Evolutionary conservation across 2,888 invertebrate genomes (phyloP), one percentile per base, ranked within the genome.

Genomic region (Octonoba sinensis): DNA sequence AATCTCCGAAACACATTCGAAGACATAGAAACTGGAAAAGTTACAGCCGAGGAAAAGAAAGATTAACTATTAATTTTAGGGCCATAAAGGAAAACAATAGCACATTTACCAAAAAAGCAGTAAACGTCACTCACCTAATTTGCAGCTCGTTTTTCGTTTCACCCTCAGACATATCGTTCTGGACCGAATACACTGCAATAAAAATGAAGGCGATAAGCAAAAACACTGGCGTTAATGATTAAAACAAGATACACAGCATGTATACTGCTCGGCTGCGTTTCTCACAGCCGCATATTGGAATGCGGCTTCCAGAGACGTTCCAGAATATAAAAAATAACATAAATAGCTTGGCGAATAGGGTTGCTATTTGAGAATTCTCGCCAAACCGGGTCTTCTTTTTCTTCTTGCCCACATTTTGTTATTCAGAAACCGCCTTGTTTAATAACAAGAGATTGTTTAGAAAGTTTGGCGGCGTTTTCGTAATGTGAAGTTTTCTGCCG

Each of bases 111-210:
- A 36, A 36, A 36, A 36, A 36, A 36, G 36, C 36, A 36, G 36
- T 36, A 47, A 65, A 16, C 57, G 54, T 73, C 27, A 92, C 96
- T 95, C 89, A 96, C 96, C 93, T 89, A 96, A 90, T 90, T 94
- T 93, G 86, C 94, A 94, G 87, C 95, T 95, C 87, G 94, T 95
- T 87, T 95, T 92, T 88, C 96, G 91, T 88, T 96, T 95, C 85
- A 97, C 96, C 69, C 97, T 93, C 84, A 98, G 91, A 88, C 96
- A 96, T 90, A 98, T 97, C 87, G 96, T 95, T 87, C 96, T 93
- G 82, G 97, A 96, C 88, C 95, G 93, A 88, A 98, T 97, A 90
- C 97, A 97, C 97, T 98, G 92, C 44, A 88, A 86, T 71, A 16
- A 81, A 20, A 77, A 74, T 22, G 44, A 76, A 76, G 62, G 24